Evolutionary conservation across 2,888 invertebrate species (phyloP), one percentile per base, ranked within the genome.

Genomic region (Tetanocera ferruginea): DNA sequence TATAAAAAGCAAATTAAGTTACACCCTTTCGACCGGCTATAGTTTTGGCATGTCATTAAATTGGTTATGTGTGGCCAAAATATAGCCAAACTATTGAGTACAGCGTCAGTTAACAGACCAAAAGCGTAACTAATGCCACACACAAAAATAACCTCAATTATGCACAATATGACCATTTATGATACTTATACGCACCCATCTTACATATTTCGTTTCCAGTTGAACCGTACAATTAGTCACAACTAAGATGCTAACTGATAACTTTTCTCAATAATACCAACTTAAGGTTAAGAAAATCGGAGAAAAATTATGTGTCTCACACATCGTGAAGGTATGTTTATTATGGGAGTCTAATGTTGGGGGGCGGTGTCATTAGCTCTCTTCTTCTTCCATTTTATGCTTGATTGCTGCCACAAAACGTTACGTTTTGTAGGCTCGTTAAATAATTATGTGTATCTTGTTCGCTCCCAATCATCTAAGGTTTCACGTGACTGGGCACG

Each of bases 1-100:
- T 79, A 78, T 80, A 77, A 80, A 79, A 76, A 78, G 80, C 81
- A 81, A 81, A 80, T 82, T 78, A 76, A 78, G 78, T 77, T 80
- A 79, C 79, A 80, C 80, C 74, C 55, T 52, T 78, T 64, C 70
- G 78, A 70, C 70, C 69, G 43, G 57, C 19, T 43, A 55, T 70
- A 51, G 31, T 28, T 34, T 34, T 34, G 64, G 52, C 64, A 51
- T 66, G 55, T 66, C 67, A 55, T 23, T 51, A 52, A 49, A 43
- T 60, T 70, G 19, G 49, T 60, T 60, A 60, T 28, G 31, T 69
- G 52, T 60, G 76, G 69, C 57, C 66, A 25, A 55, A 75, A 51
- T 19, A 51, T 9, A 37, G 25, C 17, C 19, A 43, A 57, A 49
- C 23, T 62, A 62, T 55, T 73, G 28, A 34, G 2, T 19, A 28